Base-by-base conservation (phyloP, 1,140 invertebrate species). In the Cydia amplana region DNA sequence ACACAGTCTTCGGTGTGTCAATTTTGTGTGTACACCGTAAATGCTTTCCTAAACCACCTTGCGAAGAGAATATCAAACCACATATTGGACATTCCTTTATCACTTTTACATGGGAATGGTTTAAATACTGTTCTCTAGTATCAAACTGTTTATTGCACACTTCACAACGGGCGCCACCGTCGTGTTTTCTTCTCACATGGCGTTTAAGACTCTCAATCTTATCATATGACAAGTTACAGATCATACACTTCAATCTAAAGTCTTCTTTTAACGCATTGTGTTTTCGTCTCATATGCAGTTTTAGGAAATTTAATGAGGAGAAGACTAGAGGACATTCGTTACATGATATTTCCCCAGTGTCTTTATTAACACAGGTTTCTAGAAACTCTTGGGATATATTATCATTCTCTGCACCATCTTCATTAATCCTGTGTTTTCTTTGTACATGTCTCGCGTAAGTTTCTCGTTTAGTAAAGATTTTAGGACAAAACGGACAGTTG, bases 171-270 rank as follows among this genome's bases (percentile, higher is more conserved):
- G 86, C 83, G 3, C 83, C 83, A n/a, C 86, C 81, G 25, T 88
- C 89, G 43, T 92, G 91, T 83, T 92, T 92, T 40, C 91, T 85
- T 64, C 87, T 78, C 9, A 92, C 83, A 77, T 92, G 91, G 6
- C 90, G 77, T 78, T 92, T 92, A 4, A 92, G 77, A 73, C 91
- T 92, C 73, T 92, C 91, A 18, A 90, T 85, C 79, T 89, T 92
- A 74, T 91, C 85, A 49, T 92, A 92, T 0, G 91, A 92, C 65
- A 92, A 78, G 78, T 90, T 87, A 74, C 91, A 92, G 60, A 92
- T 85, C 67, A 82, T 85, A 78, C 91, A 92, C 76, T 91, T 92
- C 7, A 91, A 74, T 74, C 87, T 80, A 60, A 91, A 92, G 74
- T 91, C 78, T 25, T 91, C 91, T 74, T 82, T 85, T 40, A 91